Base-by-base conservation (phyloP, 2,888 invertebrate species). In the Crematogaster levior region DNA sequence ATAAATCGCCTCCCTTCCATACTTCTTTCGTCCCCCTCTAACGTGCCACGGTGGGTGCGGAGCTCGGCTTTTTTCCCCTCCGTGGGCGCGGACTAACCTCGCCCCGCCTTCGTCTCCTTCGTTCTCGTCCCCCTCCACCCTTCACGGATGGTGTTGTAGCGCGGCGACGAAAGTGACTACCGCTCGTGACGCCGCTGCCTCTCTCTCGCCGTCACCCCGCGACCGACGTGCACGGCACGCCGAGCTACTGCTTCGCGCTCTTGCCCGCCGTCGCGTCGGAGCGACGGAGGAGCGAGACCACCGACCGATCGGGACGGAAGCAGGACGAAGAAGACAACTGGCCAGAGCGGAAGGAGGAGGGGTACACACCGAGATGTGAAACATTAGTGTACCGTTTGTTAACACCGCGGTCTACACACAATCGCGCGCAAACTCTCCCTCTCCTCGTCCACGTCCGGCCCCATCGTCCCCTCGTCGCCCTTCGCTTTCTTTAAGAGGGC, bases 31-130 rank as follows among this genome's bases (percentile, higher is more conserved):
- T 85, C 81, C 91, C 51, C 92, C 91, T 85, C 91, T 85, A 70
- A 40, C 65, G 68, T 75, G 21, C 66, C 83, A 77, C 82, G 89
- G 91, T 91, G 88, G 90, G 89, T 88, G 85, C 86, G 90, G 88
- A 90, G 90, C 90, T 88, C 93, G 92, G 92, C 94, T 95, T 95
- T 95, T 95, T 95, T 95, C 95, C 95, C 94, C 95, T 94, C 94
- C 93, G 93, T 94, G 94, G 95, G 94, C 95, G 95, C 93, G 95
- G 94, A 95, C 94, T 88, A 93, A 91, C 90, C 92, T 94, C 93
- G 95, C 95, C 94, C 95, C 95, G 95, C 94, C 94, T 94, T 94
- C 82, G 51, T 82, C 88, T 88, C 86, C 87, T 86, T 86, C 84
- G 82, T 73, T 70, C 80, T 81, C 61, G 85, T 5, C 82, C 74